Base-by-base conservation (phyloP, 2,888 invertebrate genomes). In the Desoria tigrina region DNA sequence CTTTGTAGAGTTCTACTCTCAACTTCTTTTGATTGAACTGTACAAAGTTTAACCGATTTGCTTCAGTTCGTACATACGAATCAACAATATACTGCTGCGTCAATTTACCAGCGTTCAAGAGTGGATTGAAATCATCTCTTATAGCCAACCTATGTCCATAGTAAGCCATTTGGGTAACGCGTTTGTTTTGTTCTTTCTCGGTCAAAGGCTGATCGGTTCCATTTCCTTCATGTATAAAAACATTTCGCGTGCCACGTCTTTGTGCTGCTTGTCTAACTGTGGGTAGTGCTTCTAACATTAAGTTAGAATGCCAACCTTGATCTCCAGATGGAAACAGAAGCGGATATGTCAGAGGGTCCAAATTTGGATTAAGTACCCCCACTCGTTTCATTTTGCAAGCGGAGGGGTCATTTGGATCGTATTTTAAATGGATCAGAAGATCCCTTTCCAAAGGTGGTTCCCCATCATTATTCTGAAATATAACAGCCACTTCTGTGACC, bases 31-130 rank as follows among this genome's bases (percentile, higher is more conserved):
- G 79, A 67, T 79, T 72, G 1, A 24, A 51, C 9, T 74, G 55
- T 7, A 76, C 49, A 51, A 59, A 78, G 7, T 68, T 60, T 1
- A 79, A 55, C 1, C 77, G 66, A n/a, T 75, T 69, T 14, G 71
- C 73, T 68, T 79, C 78, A 4, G 75, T 73, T 59, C 76, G 77
- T 0, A 71, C 71, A 65, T 77, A 79, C 0, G 67, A 42, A 56
- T 78, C 78, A 1, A 78, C 78, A 7, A 71, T 42, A 42, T 60
- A 79, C 63, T 79, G 78, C 39, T 78, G 78, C n/a, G 73, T 74
- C 4, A 79, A 63, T 42, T 72, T 70, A 6, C 76, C 73, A 4
- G 72, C 71, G 39, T 45, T 63, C 2, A 73, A 66, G 21, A 79
- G 32, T 6, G 73, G 75, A 65, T 75, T 78, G 66, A 78, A 77